These are phyloP conservation scores for Henicopernis longicauda DNA, from an alignment of 2,113 vertebrate species.

Conservation along the genomic window DNA sequence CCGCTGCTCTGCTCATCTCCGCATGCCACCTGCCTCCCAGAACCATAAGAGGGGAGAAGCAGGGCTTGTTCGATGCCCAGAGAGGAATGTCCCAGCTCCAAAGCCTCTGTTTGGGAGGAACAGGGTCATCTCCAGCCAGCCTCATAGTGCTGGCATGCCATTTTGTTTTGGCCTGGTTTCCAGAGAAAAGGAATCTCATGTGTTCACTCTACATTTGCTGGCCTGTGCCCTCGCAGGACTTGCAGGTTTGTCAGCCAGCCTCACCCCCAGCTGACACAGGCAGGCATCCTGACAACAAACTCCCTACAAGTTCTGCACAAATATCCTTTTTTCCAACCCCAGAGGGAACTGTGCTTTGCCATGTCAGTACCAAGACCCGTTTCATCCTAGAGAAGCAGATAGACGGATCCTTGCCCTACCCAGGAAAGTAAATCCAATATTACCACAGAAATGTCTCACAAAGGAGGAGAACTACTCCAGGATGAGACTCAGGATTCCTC, in stretches of 20 bases:
- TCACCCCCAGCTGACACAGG: neutral
- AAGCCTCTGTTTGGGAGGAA: rapidly evolving
- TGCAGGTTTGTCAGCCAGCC: neutral
- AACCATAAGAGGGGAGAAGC: neutral
- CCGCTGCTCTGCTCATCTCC: neutral
- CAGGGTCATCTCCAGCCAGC: neutral
- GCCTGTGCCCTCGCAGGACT: neutral
- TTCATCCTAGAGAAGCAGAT: neutral
- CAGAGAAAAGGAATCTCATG: neutral
- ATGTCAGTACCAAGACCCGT: rapidly evolving
- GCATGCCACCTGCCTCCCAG: neutral
- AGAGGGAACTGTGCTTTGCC: neutral
- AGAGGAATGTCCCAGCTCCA: neutral
- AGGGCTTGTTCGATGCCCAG: neutral
- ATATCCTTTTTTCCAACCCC: rapidly evolving
- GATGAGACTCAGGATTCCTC: neutral
- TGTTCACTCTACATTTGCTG: neutral
- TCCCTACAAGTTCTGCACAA: neutral
- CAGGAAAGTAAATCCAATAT: neutral
- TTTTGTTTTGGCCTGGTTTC: neutral
- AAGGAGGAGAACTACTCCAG: neutral
- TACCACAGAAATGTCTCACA: neutral
- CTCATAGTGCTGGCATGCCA: rapidly evolving
- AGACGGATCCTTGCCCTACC: rapidly evolving
- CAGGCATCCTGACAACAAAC: neutral